Evolutionary conservation across 2,113 vertebrate species (phyloP), one percentile per base, ranked within the genome.

Genomic region (Catharus bicknelli): DNA sequence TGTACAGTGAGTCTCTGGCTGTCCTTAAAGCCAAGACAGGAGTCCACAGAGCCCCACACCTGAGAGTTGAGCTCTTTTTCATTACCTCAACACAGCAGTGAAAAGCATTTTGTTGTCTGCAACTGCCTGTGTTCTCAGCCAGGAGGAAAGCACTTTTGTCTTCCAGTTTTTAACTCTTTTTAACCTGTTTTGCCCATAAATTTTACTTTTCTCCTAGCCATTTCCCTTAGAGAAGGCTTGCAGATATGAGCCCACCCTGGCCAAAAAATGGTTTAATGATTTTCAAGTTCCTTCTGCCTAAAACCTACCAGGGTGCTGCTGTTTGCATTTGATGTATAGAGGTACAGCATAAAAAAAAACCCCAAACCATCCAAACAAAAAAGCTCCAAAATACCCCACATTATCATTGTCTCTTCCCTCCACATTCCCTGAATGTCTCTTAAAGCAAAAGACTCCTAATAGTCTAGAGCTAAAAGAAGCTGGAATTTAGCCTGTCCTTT

Each of bases 401-500:
- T 13, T 29, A 30, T 48, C 17, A 12, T 51, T 0, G 0, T 27
- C 40, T 87, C 38, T 57, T 42, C 20, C 30, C 23, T 14, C 9
- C 38, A 38, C 38, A 38, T 11, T 38, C 38, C 38, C 10, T 11
- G 14, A 43, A 51, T 5, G 10, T 16, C 38, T 82, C 63, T 54
- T 50, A 25, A 70, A 77, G 29, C 11, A 63, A 13, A 82, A 58
- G 11, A 70, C 25, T 20, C 17, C 29, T 16, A 22, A 40, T 1
- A 5, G 29, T 34, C 9, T 4, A 14, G n/a, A 54, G 22, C 61
- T 67, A 45, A 38, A 27, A 72, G 10, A 75, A 36, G 13, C 17
- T n/a, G 34, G 42, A 38, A 25, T 58, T 81, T 50, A 29, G 38
- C 32, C 47, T 13, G 5, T 32, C 4, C 23, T 29, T 34, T 12